Evolutionary conservation across 1,140 invertebrate genomes (phyloP).

Genomic region (Procambarus virginalis): DNA sequence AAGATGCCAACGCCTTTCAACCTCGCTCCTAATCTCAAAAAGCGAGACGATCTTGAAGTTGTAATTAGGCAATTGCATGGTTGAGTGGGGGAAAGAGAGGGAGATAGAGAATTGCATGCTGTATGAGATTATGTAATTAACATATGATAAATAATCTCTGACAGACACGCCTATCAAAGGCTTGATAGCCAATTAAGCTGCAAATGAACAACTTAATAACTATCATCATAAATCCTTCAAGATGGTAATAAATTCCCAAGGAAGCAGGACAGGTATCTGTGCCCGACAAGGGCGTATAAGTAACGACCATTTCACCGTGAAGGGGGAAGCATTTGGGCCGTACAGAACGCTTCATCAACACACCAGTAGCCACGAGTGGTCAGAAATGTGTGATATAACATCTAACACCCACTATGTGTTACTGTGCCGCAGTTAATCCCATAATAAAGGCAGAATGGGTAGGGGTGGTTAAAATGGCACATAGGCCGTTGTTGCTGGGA

Average conservation of each 20-base stretch:
- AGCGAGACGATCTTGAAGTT: conserved; percentile 38
- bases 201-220: conserved; percentile 68
- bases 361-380: neutral
- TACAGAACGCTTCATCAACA: neutral
- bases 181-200: conserved; percentile 66
- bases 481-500: conserved; percentile 24
- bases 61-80: conserved; percentile 65
- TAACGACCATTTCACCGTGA: neutral
- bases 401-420: too few relatives aligned
- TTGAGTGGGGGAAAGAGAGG: conserved; percentile 50
- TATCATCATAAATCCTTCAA: conserved; percentile 65
- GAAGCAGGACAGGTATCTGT: conserved; percentile 32
- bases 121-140: conserved; percentile 66
- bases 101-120: conserved; percentile 54
- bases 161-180: conserved; percentile 63
- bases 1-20: neutral
- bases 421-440: neutral
- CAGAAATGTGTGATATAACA: neutral
- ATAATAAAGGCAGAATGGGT: neutral
- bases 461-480: neutral
- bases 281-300: conserved; percentile 35
- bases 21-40: conserved; percentile 32
- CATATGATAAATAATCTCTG: conserved; percentile 66
- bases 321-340: neutral
- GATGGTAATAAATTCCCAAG: conserved; percentile 57